Base-by-base conservation (phyloP, 2,797 vertebrate genomes). In the Euphonia xanthogaster region DNA sequence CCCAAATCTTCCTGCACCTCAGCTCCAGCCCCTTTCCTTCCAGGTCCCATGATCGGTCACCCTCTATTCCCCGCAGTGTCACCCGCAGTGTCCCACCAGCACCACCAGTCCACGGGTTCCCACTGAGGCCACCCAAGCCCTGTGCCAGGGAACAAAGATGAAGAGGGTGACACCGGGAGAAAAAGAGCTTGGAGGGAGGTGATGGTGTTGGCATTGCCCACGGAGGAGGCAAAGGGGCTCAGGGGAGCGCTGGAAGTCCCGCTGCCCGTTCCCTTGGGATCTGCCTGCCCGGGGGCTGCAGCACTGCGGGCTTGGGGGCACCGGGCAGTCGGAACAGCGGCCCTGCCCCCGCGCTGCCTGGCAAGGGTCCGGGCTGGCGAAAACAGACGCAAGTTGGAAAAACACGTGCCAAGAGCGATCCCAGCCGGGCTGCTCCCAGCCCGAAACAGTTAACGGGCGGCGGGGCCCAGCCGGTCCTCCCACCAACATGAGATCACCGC, bases 401-500 rank as follows among this genome's bases (percentile, higher is more conserved):
- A 90, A 12, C 9, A 1, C 4, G 0, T 35, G 8, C 17, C 18
- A 1, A 2, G 76, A 78, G 62, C 12, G 7, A 25, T 71, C 10
- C 18, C 57, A 5, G 73, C 31, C 0, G 50, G 48, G 42, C 92
- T 71, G 66, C 54, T 13, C 53, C 3, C 77, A 40, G 67, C 68
- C 60, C 5, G 89, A 96, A 97, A 93, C 2, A 14, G 97, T 97
- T 97, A 97, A 97, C 37, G 14, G 58, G 33, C 50, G 19, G 57
- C 6, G 28, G 13, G 83, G 45, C 89, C 4, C 51, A 45, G 54
- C 90, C 12, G 79, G 55, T 72, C 96, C 96, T 90, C 96, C 96
- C 95, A 89, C 91, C 42, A 4, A 4, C 72, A 67, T 97, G 97
- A 97, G 82, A 23, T 97, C 97, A 97, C 33, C 6, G 20, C 75